These are phyloP conservation scores for Sphaerophoria rueppellii DNA, from an alignment of 2,888 invertebrate genomes.

Conservation along the genomic window DNA sequence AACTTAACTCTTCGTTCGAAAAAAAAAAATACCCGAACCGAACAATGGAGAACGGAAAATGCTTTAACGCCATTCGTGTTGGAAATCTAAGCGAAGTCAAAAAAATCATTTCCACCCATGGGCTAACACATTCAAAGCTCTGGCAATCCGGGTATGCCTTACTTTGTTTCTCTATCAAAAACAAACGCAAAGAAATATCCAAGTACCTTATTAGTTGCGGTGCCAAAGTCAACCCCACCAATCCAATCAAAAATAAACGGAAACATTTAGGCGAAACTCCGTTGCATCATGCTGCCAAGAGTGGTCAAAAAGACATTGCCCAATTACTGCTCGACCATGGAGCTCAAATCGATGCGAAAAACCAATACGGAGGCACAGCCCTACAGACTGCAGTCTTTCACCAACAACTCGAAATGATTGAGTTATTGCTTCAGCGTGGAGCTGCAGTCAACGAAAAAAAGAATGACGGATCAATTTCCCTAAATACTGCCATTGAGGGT, in stretches of 20 bases:
- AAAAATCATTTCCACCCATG: background rate
- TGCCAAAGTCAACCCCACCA: background rate
- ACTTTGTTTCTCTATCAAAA: conserved; percentile 2
- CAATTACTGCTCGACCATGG: conserved; percentile 22
- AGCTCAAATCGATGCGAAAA: conserved; percentile 19
- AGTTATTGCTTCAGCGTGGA: conserved; percentile 33
- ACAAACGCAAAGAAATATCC: conserved; percentile 9
- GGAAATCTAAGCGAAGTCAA: background rate
- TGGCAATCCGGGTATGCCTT: conserved; percentile 1
- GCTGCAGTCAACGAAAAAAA: conserved; percentile 29
- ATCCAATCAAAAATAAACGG: background rate
- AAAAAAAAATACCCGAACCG: background rate
- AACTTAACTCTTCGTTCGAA: background rate
- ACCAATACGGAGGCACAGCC: background rate
- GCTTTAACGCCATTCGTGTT: background rate
- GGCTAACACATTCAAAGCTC: background rate
- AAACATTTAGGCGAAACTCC: conserved; percentile 12
- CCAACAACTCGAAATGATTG: conserved; percentile 15
- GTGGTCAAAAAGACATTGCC: conserved; percentile 20
- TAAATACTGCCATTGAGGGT: conserved; percentile 23
- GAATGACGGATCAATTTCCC: conserved; percentile 1
- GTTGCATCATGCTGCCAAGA: background rate
- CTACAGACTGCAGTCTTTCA: conserved; percentile 26
- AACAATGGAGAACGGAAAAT: background rate
- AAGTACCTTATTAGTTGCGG: conserved; percentile 3